Evolutionary conservation across 53 echinoderm and acorn worm genomes (phyloP), one percentile per base, ranked within the genome.

Genomic region (Patiria pectinifera): DNA sequence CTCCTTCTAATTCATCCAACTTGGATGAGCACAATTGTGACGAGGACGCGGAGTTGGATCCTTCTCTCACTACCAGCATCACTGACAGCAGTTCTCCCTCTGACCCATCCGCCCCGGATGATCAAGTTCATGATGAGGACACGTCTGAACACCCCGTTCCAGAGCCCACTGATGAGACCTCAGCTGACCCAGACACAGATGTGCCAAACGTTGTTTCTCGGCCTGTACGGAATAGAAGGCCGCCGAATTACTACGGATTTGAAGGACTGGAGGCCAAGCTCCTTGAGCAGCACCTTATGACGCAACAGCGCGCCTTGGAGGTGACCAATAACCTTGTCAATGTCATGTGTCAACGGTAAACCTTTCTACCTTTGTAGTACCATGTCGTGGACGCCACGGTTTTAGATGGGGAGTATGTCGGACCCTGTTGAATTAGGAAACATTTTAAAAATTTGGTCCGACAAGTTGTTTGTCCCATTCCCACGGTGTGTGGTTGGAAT

Each of bases 321-420:
- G 72, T 72, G 6, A 72, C 72, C 72, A 72, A 72, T 72, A 72
- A 72, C 24, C 72, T 72, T 72, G 72, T 72, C 72, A 72, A 72
- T 72, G 72, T 23, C 72, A 72, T 72, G 72, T 23, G 72, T 72
- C 72, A 10, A n/a, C 19, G 72, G 19, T 72, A 23, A 72, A 19
- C n/a, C 72, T 4, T 4, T 16, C 72, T 72, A 18, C 15, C 24
- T 72, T 72, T n/a, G 72, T 18, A 7, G 15, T n/a, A 18, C n/a
- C n/a, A n/a, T n/a, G n/a, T n/a, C n/a, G n/a, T n/a, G n/a, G n/a
- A n/a, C n/a, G n/a, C n/a, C n/a, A n/a, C n/a, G n/a, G 72, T 72
- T 72, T 72, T n/a, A 72, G 72, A 72, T 10, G 72, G 72, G 72
- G 72, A 59, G 6, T 7, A 59, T 59, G 60, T n/a, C n/a, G n/a